Base-by-base conservation (phyloP, 2,113 vertebrate species). In the Ivindomyrus marchei region DNA sequence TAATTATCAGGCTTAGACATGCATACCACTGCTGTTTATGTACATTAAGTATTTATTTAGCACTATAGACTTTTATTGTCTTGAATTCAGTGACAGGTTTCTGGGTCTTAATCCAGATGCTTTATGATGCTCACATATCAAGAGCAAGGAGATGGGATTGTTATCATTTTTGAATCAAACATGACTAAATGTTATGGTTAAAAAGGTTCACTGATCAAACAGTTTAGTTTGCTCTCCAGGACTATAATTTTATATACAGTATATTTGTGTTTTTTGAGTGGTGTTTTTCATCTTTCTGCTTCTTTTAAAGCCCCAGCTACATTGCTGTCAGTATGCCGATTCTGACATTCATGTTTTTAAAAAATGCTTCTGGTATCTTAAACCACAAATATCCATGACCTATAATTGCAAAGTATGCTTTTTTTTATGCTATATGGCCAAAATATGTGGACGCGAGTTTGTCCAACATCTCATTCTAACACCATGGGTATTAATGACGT, bases 31-130 rank as follows among this genome's bases (percentile, higher is more conserved):
- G 50, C 85, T 36, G 42, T 88, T 88, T 45, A 24, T 53, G 50
- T 56, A 53, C n/a, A 87, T 53, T 19, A 88, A 45, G 36, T 88
- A n/a, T 85, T 87, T 87, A 39, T 87, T 87, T 87, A 47, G 45
- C 45, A 85, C 17, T 47, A 42, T 47, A 47, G 17, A 13, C 3
- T 47, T 85, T 45, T 85, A 45, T 85, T 46, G 39, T 46, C 21
- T 46, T 85, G 45, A 85, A n/a, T 85, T 47, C 45, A 46, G 42
- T 45, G 77, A 84, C 39, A 47, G 74, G 74, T 80, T 24, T 85
- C 45, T 47, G 39, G 83, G 42, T 85, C 42, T 45, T 13, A 85
- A n/a, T 85, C 24, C 80, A 84, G 42, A 84, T 46, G 42, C 80
- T 47, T 17, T 47, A 47, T 27, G 4, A 83, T 85, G 10, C n/a